Conservation (phyloP, 1,140 invertebrate species). For the Drosophila sucinea region DNA sequence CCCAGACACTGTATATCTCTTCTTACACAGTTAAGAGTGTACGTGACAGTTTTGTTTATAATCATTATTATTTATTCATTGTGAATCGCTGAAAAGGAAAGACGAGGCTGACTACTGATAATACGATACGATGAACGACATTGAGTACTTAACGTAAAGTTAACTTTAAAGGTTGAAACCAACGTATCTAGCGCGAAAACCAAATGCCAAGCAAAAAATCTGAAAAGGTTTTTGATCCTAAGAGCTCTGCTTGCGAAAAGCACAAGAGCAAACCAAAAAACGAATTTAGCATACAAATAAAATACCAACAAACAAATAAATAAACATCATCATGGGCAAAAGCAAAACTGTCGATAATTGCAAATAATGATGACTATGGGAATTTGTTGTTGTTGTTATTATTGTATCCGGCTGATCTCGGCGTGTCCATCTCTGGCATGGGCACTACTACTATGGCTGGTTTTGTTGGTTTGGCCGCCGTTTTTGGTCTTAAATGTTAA, state of each 20-base stretch:
- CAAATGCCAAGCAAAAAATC: conserved; percentile 34
- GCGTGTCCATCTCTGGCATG: conserved; percentile 23
- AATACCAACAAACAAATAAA: conserved; percentile 21
- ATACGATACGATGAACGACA: conserved; percentile 45
- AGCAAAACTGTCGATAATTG: conserved; percentile 75
- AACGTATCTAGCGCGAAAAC: conserved; percentile 14
- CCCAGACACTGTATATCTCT: conserved; percentile 18
- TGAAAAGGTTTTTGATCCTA: conserved; percentile 75
- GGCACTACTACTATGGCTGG: conserved; percentile 21
- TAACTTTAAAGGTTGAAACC: conserved; percentile 25
- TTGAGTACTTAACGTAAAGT: conserved; percentile 67
- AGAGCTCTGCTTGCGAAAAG: conserved; percentile 16
- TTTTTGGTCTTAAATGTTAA: conserved; percentile 79
- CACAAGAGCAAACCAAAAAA: conserved; percentile 40
- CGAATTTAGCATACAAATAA: conserved; percentile 62
- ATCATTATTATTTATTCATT: conserved; percentile 61
- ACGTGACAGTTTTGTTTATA: conserved; percentile 78
- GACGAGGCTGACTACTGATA: neutral
- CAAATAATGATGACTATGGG: conserved; percentile 75
- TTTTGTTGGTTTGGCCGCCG: conserved; percentile 48
- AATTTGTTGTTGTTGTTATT: conserved; percentile 60
- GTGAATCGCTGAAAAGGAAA: conserved; percentile 28
- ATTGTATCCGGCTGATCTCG: conserved; percentile 52
- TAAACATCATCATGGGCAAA: conserved; percentile 54
- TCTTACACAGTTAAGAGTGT: conserved; percentile 39